Base-by-base conservation (phyloP, 2,888 invertebrate species). In the Lissocephala sabroskyi region DNA sequence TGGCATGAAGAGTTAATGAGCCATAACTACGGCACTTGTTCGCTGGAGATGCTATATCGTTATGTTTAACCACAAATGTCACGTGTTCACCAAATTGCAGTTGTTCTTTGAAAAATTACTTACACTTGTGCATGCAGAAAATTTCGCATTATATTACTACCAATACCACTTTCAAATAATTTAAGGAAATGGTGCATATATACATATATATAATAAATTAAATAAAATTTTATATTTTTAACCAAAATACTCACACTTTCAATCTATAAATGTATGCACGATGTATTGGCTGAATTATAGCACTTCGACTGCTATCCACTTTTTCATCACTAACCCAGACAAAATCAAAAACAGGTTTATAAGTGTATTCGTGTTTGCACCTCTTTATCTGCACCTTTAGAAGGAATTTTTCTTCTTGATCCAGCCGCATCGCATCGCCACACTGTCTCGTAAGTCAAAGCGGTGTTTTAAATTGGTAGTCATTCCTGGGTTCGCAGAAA, bases 401-500 rank as follows among this genome's bases (percentile, higher is more conserved):
- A 35, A 16, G 35, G 16, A 35, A 13, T 16, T 14, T 16, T 30
- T n/a, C 35, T n/a, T 30, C 19, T 51, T 47, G 37, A 52, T 51
- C 62, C 56, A 66, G 62, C 62, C 60, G 46, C 55, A 59, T 56
- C 59, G 59, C 56, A 79, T 73, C 73, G 74, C 75, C 75, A 75
- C 78, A 67, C 75, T 79, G 75, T 75, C 75, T 75, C 79, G 75
- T 62, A 67, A 79, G 75, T 78, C 78, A 63, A 75, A 65, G 75
- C 78, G 79, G 79, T 59, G 61, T 75, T 77, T 75, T 67, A 75
- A 75, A 75, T 75, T 75, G 75, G 75, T 70, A 75, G 78, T 79
- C 79, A 77, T 81, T 80, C 79, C 79, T 81, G 65, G 79, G 80
- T 79, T 80, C 79, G 79, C 62, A 80, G 76, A 76, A 76, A 76